Base-by-base conservation (phyloP, 2,113 vertebrate genomes). In the Chlorodrepanis virens region DNA sequence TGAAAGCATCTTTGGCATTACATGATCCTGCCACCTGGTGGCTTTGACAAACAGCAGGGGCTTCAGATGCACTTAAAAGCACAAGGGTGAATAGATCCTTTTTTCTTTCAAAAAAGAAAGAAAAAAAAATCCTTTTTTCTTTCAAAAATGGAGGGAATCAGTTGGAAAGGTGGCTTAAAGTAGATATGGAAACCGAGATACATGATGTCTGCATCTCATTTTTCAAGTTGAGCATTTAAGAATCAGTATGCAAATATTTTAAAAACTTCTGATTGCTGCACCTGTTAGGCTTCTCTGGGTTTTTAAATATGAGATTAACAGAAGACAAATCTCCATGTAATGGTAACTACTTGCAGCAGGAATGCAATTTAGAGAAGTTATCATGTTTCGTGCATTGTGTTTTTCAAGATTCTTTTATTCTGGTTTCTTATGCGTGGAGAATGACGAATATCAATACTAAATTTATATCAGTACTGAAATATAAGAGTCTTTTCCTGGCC, bases 1-100 rank as follows among this genome's bases (percentile, higher is more conserved):
- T 77, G 57, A 57, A 57, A 44, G 5, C 9, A 9, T 59, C 31
- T 93, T 71, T 57, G 82, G 12, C 29, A 6, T 85, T 60, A 14
- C 47, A 16, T 75, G 53, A 18, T 61, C 68, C 75, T 94, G 96
- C 95, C 96, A 88, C 59, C 90, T 94, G 75, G 75, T 95, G 96
- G 87, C 57, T 71, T 59, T 87, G 42, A 18, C 0, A 3, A 28
- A 11, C 42, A 70, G 15, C 42, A 2, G 20, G 31, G 57, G 3
- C 54, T 67, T 90, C 53, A n/a, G 11, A 20, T 33, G 9, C 24
- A 1, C 31, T 64, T 85, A 57, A 49, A 94, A 64, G 21, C 17
- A 3, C 8, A 19, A 23, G 7, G 1, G 9, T 47, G 29, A 84
- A 50, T 31, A 72, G 60, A 72, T 72, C 17, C 21, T 76, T 39